Base-by-base conservation (phyloP, 2,888 invertebrate species). In the Chloroclysta siterata region DNA sequence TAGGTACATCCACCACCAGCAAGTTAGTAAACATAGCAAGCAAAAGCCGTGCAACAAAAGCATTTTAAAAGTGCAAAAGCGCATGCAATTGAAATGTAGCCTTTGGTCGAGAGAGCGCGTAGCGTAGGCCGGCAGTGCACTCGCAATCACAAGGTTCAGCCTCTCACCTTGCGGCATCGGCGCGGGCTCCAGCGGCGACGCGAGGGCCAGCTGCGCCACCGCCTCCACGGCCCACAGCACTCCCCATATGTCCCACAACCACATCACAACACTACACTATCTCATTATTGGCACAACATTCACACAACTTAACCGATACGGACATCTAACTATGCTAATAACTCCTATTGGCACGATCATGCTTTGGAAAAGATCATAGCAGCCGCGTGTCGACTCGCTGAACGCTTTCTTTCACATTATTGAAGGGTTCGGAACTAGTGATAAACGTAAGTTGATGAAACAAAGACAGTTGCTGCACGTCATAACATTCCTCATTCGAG, bases 231-330 rank as follows among this genome's bases (percentile, higher is more conserved):
- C 83, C 91, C 89, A 90, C 82, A 92, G 82, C 88, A 88, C 87
- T 76, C 89, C 87, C 92, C 92, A 90, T 90, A 93, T 87, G 89
- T 92, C 90, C 92, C 93, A 89, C 87, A 89, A 86, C 89, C 91
- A 90, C 92, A 91, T 91, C 93, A 93, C 93, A 89, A 83, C 91
- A 92, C 90, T 85, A 80, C 92, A 93, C 93, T 93, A 93, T 92
- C 93, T 93, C 93, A 93, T 93, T 85, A 90, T 93, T 91, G 89
- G 89, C 91, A 93, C 91, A 89, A 89, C 87, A 91, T 90, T 90
- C 87, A 90, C 93, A 86, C 84, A 89, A 90, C 90, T 87, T 90
- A 92, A 89, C 87, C 81, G 83, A 90, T 86, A 88, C 81, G 84
- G 87, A 90, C 82, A 87, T 87, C 88, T 92, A 92, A 90, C 89